These are phyloP conservation scores for Phaedon cochleariae DNA, from an alignment of 2,888 invertebrate species.

Conservation along the genomic window DNA sequence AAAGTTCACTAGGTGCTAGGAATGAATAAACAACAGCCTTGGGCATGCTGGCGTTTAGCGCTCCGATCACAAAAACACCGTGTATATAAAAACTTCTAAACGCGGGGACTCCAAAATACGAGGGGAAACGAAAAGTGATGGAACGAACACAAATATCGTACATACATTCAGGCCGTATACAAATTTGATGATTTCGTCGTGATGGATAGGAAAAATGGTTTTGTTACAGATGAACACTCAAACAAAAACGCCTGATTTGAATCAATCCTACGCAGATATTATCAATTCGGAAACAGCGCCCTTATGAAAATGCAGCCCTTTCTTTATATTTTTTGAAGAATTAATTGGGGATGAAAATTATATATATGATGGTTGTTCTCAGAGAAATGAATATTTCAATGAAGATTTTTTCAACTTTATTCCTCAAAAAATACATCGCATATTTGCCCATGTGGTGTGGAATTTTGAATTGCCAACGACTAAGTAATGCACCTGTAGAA, in stretches of 20 bases:
- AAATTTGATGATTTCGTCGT: conserved; percentile 1
- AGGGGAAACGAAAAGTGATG: no score
- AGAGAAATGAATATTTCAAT: conserved; percentile 10
- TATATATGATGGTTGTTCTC: background rate
- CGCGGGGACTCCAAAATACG: no score
- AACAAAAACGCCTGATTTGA: conserved; percentile 5
- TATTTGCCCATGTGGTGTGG: conserved; percentile 13
- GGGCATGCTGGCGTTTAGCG: no score
- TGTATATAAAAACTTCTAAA: no score
- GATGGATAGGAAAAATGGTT: conserved; percentile 3
- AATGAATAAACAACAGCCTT: no score
- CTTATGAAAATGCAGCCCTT: background rate
- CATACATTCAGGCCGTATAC: no score
- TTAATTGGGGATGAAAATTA: background rate
- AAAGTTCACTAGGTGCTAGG: no score
- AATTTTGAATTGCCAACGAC: background rate
- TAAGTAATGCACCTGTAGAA: conserved; percentile 10
- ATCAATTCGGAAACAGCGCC: background rate
- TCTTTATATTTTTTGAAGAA: background rate
- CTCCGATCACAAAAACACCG: no score
- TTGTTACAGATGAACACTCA: conserved; percentile 9
- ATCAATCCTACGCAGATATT: background rate
- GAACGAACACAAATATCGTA: no score
- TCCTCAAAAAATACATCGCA: conserved; percentile 8
- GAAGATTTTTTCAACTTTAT: background rate